phyloP scores from a whole-genome alignment of 2,113 vertebrate genomes.

The Hyperoodon ampullatus region DNA sequence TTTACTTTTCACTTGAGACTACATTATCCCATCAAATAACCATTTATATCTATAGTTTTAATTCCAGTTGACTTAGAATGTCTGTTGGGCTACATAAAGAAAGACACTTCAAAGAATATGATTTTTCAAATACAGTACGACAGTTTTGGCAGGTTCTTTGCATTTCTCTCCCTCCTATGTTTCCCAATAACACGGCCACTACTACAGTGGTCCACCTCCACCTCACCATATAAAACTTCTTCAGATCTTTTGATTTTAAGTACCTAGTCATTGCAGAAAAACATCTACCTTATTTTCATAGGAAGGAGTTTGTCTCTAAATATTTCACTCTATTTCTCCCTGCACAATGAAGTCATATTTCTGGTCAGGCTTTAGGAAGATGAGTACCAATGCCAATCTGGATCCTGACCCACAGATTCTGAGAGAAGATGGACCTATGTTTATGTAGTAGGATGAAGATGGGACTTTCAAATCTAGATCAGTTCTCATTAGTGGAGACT shows the following conservation, averaged over 20 bases:
- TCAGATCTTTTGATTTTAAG: neutral
- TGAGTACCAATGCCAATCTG: neutral
- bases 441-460: neutral
- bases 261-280: neutral
- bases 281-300: neutral
- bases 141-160: neutral
- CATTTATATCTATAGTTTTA: neutral
- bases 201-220: too few species aligned
- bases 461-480: neutral
- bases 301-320: neutral
- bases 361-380: neutral
- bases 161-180: neutral
- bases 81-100: neutral
- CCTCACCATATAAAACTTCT: neutral
- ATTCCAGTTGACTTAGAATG: neutral
- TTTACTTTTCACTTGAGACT: neutral
- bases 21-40: neutral
- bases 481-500: neutral
- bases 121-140: neutral
- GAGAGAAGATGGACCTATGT: neutral
- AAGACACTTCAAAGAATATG: neutral
- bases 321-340: neutral
- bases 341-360: neutral
- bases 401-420: neutral
- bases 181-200: neutral